A percentile compares a stretch with the other conserved stretches of the same genome.
Conservation (phyloP, 2,888 invertebrate genomes). For the Strigamia crassipes region DNA sequence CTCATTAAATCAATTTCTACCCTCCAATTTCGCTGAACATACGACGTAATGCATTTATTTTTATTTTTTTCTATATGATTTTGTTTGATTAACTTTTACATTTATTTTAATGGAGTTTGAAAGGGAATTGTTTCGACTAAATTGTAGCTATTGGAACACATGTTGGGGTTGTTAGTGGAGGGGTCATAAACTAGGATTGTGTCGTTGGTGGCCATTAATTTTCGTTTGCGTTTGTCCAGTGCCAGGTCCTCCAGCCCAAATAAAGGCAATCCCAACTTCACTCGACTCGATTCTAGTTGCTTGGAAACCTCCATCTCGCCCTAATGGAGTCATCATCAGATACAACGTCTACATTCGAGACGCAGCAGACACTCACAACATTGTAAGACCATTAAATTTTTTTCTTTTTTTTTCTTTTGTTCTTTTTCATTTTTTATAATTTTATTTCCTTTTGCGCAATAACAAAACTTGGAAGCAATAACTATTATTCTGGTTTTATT, state of each 20-base stretch:
- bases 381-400: constrained; percentile 42
- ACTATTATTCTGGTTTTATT: too few relatives aligned
- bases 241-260: constrained; percentile 89
- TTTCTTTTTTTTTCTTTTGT: neutral
- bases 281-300: constrained; percentile 87
- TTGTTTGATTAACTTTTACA: too few relatives aligned
- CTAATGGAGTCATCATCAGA: constrained; percentile 89
- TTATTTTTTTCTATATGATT: too few relatives aligned
- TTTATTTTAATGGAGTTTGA: neutral
- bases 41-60: too few relatives aligned
- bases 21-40: too few relatives aligned
- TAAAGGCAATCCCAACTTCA: constrained; percentile 92
- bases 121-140: neutral
- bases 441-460: too few relatives aligned
- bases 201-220: constrained; percentile 29
- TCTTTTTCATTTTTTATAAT: neutral
- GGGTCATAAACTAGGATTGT: neutral
- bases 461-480: too few relatives aligned
- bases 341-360: constrained; percentile 82
- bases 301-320: constrained; percentile 90
- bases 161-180: neutral
- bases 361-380: constrained; percentile 53
- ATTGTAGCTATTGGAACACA: neutral
- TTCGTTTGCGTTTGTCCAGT: constrained; percentile 64
- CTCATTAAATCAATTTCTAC: too few relatives aligned